Conservation (phyloP, 2,797 vertebrate genomes). For the Gadopsis bispinosus region DNA sequence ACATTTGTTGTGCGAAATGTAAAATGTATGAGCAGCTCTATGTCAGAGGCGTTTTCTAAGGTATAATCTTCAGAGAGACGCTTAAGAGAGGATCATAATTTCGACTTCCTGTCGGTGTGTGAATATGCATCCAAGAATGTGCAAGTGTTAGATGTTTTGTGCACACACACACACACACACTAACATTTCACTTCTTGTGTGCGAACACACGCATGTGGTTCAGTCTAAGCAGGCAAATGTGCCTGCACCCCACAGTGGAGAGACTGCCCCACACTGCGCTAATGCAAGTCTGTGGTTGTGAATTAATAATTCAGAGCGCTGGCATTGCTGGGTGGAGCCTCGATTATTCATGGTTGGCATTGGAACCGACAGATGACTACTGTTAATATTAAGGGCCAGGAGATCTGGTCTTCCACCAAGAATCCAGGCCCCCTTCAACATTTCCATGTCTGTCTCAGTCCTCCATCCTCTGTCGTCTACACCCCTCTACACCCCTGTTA, state of each 20-base stretch:
- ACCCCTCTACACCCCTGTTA: background rate
- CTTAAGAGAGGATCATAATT: slow-evolving; percentile 14
- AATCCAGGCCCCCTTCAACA: slow-evolving; percentile 13
- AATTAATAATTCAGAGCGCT: slow-evolving; percentile 78
- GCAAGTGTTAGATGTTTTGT: slow-evolving; percentile 4
- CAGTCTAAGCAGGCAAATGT: slow-evolving; percentile 23
- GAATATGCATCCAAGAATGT: slow-evolving; percentile 19
- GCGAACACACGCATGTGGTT: background rate
- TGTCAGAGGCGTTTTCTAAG: background rate
- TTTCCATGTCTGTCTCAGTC: slow-evolving; percentile 19
- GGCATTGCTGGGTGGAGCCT: slow-evolving; percentile 67
- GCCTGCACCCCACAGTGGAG: slow-evolving; percentile 12
- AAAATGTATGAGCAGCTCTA: background rate
- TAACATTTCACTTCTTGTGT: slow-evolving; percentile 9
- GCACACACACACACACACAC: background rate
- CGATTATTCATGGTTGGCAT: slow-evolving; percentile 78
- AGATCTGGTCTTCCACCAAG: slow-evolving; percentile 33
- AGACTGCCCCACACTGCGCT: slow-evolving; percentile 52
- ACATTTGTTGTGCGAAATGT: background rate
- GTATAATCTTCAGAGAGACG: background rate
- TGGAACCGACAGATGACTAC: slow-evolving; percentile 67
- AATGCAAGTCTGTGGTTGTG: slow-evolving; percentile 73
- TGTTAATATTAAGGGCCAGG: slow-evolving; percentile 64
- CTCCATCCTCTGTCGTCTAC: slow-evolving; percentile 3
- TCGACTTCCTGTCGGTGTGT: slow-evolving; percentile 10